Percentiles rank a stretch among this genome's conserved stretches.
phyloP scores from a whole-genome alignment of 35 echinoderm and acorn worm species.

The Apostichopus parvimensis region DNA sequence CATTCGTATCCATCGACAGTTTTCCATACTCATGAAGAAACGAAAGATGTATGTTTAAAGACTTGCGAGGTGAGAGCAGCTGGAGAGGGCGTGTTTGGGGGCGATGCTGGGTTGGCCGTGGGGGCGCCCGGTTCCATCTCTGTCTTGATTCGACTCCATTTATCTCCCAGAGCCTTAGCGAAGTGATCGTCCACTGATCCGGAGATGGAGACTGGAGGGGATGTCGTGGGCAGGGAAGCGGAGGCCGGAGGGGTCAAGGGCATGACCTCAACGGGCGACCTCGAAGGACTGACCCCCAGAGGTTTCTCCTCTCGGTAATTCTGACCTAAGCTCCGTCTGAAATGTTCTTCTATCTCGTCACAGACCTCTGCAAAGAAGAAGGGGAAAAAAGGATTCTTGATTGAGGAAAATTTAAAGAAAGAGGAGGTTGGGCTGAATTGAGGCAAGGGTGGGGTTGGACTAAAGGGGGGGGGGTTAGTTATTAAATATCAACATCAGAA shows the following conservation, averaged over 20 bases:
- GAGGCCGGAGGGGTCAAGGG: slow-evolving; percentile 31
- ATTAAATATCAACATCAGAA: no score
- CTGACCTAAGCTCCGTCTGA: slow-evolving; percentile 85
- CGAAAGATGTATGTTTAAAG: slow-evolving; percentile 58
- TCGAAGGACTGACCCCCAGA: neutral
- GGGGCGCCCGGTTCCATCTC: slow-evolving; percentile 44
- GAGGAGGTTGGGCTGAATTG: no score
- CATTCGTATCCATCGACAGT: neutral
- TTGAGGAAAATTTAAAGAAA: neutral
- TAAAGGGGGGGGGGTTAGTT: no score
- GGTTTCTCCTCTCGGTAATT: slow-evolving; percentile 73
- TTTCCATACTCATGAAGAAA: slow-evolving; percentile 35
- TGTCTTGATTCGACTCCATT: slow-evolving; percentile 89
- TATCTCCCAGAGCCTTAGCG: slow-evolving; percentile 94
- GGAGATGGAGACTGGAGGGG: slow-evolving; percentile 61
- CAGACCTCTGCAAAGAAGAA: slow-evolving; percentile 55
- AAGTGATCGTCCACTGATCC: slow-evolving; percentile 98
- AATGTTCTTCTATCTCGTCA: slow-evolving; percentile 95
- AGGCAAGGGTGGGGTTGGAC: no score
- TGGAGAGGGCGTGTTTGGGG: slow-evolving; percentile 48
- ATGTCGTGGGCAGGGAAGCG: slow-evolving; percentile 10
- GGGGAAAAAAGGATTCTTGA: neutral
- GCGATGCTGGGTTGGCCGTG: slow-evolving; percentile 46
- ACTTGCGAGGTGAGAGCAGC: slow-evolving; percentile 51
- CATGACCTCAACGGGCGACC: slow-evolving; percentile 49